Evolutionary conservation across 1,140 invertebrate genomes (phyloP).

Genomic region (Caerostris extrusa): DNA sequence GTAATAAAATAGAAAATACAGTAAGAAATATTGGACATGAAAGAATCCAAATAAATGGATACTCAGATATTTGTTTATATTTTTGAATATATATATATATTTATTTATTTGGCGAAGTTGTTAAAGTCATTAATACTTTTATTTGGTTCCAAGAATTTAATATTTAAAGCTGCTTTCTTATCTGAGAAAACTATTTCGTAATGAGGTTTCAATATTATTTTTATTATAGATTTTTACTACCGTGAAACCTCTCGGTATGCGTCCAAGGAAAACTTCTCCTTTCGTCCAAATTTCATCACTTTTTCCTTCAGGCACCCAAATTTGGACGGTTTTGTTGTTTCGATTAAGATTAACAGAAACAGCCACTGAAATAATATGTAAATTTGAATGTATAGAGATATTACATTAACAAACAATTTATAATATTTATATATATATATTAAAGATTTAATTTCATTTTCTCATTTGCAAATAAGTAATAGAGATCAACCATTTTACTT

Average conservation of each 20-base stretch:
- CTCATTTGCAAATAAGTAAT: background rate
- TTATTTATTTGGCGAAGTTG: no score
- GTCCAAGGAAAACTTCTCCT: slow-evolving; percentile 11
- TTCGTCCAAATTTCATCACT: slow-evolving; percentile 62
- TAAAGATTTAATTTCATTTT: background rate
- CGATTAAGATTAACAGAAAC: slow-evolving; percentile 15
- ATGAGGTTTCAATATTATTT: no score
- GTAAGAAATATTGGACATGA: no score
- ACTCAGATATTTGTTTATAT: no score
- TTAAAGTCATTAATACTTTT: no score
- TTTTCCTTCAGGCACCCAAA: slow-evolving; percentile 29
- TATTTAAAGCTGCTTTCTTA: no score
- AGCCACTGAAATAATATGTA: background rate
- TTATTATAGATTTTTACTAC: background rate
- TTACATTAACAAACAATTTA: background rate
- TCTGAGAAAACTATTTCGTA: no score
- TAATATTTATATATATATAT: background rate
- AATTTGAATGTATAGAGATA: background rate
- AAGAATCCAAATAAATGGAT: no score
- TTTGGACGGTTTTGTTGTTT: slow-evolving; percentile 51
- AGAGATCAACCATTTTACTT: no score
- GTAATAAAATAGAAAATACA: no score
- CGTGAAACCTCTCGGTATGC: slow-evolving; percentile 42
- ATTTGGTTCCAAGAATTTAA: no score
- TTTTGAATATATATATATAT: no score